Evolutionary conservation across 2,797 vertebrate species (phyloP).

Genomic region (Macropus fuliginosus): DNA sequence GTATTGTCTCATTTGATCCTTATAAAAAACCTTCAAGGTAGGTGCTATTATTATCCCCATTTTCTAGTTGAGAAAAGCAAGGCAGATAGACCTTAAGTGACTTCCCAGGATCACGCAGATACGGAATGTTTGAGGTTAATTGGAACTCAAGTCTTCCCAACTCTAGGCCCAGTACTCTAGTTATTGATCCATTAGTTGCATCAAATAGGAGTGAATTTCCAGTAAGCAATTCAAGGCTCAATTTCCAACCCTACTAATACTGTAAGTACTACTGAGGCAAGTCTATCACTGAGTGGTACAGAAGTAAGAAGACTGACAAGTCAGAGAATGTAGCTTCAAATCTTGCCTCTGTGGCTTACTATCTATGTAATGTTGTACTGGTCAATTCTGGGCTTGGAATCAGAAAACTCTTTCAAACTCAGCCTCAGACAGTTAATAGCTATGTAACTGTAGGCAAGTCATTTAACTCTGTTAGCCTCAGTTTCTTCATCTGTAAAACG

Average conservation of each 20-base stretch:
- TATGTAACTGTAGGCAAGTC: not conserved
- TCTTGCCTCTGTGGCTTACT: not conserved
- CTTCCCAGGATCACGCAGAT: not conserved
- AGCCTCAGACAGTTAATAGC: not conserved
- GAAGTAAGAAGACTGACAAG: not conserved
- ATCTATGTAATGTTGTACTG: not conserved
- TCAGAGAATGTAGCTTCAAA: not conserved
- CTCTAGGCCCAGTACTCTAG: not conserved
- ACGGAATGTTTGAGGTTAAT: not conserved
- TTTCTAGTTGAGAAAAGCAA: not conserved
- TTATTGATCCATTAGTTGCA: not conserved
- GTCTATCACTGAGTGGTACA: not conserved
- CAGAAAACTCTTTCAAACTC: not conserved
- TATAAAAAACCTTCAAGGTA: not conserved
- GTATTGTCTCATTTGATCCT: not conserved
- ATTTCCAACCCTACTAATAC: not conserved
- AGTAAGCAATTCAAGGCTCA: not conserved
- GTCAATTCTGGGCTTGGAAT: not conserved
- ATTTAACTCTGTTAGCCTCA: not conserved
- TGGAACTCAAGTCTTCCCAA: not conserved
- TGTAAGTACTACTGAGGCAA: not conserved
- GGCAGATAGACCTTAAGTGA: not conserved
- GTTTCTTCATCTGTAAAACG: not conserved
- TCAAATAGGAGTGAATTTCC: not conserved
- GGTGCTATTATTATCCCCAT: not conserved